Base-by-base conservation (phyloP, 1,140 invertebrate genomes). In the Caenorhabditis inopinata region DNA sequence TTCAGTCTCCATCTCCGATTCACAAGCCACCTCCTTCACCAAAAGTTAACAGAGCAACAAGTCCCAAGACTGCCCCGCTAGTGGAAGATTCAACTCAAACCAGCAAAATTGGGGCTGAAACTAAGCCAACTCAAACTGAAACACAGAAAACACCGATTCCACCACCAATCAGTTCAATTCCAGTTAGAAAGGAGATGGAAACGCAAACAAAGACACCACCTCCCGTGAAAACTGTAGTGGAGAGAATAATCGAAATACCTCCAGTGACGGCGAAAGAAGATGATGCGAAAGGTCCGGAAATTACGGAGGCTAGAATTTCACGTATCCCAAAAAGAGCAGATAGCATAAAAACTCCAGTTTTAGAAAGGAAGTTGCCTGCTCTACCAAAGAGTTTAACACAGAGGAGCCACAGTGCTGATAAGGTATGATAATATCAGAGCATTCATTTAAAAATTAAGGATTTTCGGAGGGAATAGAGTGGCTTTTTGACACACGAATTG, bases 311-410 rank as follows among this genome's bases (percentile, higher is more conserved):
- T 6, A 16, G 76, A 47, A 62, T 81, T 42, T 81, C 80, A 18
- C 42, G 80, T 16, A 81, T 81, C 42, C 80, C 80, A 16, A 81
- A 80, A 27, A 45, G 80, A 75, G 16, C 53, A 27, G 80, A 81
- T 48, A 76, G 74, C 21, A 73, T 78, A 32, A 81, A 81, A 35
- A 81, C 80, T n/a, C 80, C 80, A 14, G 62, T 81, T n/a, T 6
- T 77, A 12, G 80, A 81, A 48, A 58, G 80, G 25, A 81, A 81
- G 46, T 38, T 81, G 35, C 80, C 80, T 4, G 25, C 23, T 35
- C 23, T 81, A 9, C 80, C 80, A 16, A 58, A 73, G 18, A 62
- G 53, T 68, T 45, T 75, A 2, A 42, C 74, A 18, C 74, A 75
- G 16, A 47, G 74, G 48, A 75, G 74, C 27, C 74, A 75, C 16